Conservation (phyloP, 2,888 invertebrate genomes). For the Pachymerium ferrugineum region DNA sequence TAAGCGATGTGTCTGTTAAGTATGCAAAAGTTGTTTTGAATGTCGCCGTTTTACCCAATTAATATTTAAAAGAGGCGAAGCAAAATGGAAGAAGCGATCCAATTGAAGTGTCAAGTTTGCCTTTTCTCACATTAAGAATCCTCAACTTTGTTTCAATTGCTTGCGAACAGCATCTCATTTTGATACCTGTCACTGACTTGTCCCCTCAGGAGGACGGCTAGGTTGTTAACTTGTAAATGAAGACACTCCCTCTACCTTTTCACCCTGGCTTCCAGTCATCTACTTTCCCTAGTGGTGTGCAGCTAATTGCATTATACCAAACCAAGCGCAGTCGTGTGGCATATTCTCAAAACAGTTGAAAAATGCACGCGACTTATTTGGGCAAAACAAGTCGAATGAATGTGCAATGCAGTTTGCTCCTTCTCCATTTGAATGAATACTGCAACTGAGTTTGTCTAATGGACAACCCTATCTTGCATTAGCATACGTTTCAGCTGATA, state of each 20-base stretch:
- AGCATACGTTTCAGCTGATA: conserved; percentile 24
- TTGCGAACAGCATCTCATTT: conserved; percentile 9
- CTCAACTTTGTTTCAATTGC: conserved; percentile 22
- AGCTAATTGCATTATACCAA: conserved; percentile 16
- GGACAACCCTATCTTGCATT: conserved; percentile 8
- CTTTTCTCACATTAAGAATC: background rate
- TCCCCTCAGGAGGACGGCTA: conserved; percentile 10
- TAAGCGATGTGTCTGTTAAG: background rate
- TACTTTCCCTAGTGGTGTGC: background rate
- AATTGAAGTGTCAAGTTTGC: background rate
- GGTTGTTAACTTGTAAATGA: conserved; percentile 27
- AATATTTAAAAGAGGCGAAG: background rate
- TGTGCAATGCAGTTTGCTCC: conserved; percentile 1
- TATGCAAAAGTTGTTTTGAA: background rate
- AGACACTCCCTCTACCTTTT: background rate
- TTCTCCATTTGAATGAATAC: conserved; percentile 22
- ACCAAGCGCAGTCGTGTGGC: background rate
- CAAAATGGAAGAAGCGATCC: background rate
- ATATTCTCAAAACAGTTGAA: background rate
- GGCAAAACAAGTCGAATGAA: conserved; percentile 7
- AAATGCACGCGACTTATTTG: conserved; percentile 1
- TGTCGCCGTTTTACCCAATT: background rate
- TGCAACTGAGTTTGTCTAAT: conserved; percentile 9
- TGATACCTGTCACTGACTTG: conserved; percentile 21
- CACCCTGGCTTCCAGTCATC: background rate